Evolutionary conservation across 2,888 invertebrate species (phyloP).

Genomic region (Perdita meconis): DNA sequence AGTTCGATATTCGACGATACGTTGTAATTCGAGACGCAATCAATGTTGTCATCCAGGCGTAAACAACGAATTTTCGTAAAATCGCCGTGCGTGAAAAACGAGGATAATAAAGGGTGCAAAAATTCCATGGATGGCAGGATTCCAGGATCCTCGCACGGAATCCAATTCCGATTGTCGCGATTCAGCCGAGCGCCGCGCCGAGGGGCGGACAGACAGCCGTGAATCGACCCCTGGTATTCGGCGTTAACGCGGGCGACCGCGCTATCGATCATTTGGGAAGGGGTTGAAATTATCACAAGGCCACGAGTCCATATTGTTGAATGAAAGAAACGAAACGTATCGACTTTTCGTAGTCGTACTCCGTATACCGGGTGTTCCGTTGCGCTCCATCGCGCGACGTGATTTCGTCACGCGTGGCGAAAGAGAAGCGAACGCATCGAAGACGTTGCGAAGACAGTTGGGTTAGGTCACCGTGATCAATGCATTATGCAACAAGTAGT

Average conservation of each 20-base stretch:
- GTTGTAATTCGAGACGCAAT: no score
- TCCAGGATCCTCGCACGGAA: constrained; percentile 3
- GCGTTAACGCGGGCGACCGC: constrained; percentile 45
- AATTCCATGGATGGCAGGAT: neutral
- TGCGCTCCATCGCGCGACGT: neutral
- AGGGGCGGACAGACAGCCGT: constrained; percentile 15
- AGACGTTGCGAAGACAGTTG: constrained; percentile 37
- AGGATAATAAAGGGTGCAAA: neutral
- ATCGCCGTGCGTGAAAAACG: no score
- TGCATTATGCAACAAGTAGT: constrained; percentile 75
- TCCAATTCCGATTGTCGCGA: constrained; percentile 15
- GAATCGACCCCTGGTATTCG: constrained; percentile 36
- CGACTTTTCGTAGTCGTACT: constrained; percentile 42
- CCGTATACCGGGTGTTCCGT: constrained; percentile 5
- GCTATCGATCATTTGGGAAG: constrained; percentile 61
- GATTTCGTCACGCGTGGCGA: neutral
- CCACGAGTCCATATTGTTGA: constrained; percentile 49
- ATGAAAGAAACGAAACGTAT: constrained; percentile 57
- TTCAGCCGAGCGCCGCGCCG: constrained; percentile 5
- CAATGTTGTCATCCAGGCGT: no score
- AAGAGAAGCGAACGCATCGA: neutral
- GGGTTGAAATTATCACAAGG: constrained; percentile 62
- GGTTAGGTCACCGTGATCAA: constrained; percentile 57
- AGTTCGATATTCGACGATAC: no score
- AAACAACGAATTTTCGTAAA: no score